Percentiles rank a stretch among this genome's conserved stretches.
Conservation (phyloP, 2,113 vertebrate genomes). For the Calyptommatus sinebrachiatus region DNA sequence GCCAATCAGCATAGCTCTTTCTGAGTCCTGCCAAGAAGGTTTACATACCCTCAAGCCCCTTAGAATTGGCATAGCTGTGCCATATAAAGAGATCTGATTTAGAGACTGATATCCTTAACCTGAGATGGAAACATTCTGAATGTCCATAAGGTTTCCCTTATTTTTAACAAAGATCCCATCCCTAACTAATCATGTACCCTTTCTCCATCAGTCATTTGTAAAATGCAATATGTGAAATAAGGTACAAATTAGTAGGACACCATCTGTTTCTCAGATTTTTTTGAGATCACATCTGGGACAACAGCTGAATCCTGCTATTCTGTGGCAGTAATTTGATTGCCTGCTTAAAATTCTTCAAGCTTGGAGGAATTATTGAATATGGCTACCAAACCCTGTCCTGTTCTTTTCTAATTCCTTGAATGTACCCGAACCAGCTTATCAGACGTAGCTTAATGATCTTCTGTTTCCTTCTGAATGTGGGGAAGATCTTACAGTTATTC, state of each 20-base stretch:
- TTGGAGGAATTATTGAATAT: not conserved
- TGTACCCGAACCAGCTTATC: not conserved
- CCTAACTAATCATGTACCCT: not conserved
- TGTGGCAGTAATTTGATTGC: not conserved
- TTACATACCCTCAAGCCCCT: no score
- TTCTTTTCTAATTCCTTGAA: not conserved
- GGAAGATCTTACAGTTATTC: not conserved
- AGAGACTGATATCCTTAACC: no score
- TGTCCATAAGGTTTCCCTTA: not conserved
- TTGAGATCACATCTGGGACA: conserved; percentile 20
- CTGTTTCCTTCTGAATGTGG: not conserved
- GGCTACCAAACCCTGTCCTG: not conserved
- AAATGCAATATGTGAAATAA: not conserved
- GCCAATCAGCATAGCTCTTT: no score
- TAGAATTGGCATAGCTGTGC: no score
- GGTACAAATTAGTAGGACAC: conserved; percentile 1
- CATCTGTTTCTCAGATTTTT: conserved; percentile 20
- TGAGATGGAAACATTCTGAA: not conserved
- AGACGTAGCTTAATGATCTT: not conserved
- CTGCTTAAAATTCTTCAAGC: not conserved
- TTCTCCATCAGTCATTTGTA: not conserved
- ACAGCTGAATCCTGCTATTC: conserved; percentile 17
- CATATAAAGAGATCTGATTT: not conserved
- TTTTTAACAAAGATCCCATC: not conserved
- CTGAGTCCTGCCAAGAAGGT: no score